Conservation (phyloP, 1,140 invertebrate species). For the Euura lappo region DNA sequence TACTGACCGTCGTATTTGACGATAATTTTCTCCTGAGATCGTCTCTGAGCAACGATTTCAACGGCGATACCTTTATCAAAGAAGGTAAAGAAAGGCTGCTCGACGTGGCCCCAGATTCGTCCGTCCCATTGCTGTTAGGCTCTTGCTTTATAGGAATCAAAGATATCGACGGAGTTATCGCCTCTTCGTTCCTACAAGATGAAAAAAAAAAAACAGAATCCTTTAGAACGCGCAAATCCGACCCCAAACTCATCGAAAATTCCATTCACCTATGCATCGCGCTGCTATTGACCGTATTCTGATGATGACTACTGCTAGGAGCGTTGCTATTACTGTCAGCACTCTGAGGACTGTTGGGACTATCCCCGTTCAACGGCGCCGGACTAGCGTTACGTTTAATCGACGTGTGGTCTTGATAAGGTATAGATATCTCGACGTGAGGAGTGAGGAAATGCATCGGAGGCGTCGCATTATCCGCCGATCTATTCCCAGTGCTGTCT, state of each 20-base stretch:
- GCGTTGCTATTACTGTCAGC: slow-evolving; percentile 77
- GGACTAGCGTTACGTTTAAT: slow-evolving; percentile 52
- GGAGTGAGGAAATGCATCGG: slow-evolving; percentile 90
- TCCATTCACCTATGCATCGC: slow-evolving; percentile 48
- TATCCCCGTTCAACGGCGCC: slow-evolving; percentile 54
- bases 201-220: too few relatives aligned
- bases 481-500: slow-evolving; percentile 77
- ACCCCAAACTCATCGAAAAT: too few relatives aligned
- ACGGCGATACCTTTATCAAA: slow-evolving; percentile 78
- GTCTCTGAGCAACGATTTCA: slow-evolving; percentile 82
- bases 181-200: slow-evolving; percentile 33
- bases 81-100: slow-evolving; percentile 67
- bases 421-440: slow-evolving; percentile 88
- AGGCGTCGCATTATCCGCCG: slow-evolving; percentile 81
- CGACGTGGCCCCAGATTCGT: slow-evolving; percentile 64
- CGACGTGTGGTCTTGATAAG: slow-evolving; percentile 64
- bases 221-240: too few relatives aligned
- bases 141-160: slow-evolving; percentile 87
- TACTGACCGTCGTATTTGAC: slow-evolving; percentile 54
- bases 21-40: slow-evolving; percentile 79
- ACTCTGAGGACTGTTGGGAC: slow-evolving; percentile 76
- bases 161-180: slow-evolving; percentile 82
- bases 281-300: slow-evolving; percentile 48
- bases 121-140: slow-evolving; percentile 60
- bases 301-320: slow-evolving; percentile 69